Base-by-base conservation (phyloP, 2,888 invertebrate genomes). In the Danaus chrysippus region DNA sequence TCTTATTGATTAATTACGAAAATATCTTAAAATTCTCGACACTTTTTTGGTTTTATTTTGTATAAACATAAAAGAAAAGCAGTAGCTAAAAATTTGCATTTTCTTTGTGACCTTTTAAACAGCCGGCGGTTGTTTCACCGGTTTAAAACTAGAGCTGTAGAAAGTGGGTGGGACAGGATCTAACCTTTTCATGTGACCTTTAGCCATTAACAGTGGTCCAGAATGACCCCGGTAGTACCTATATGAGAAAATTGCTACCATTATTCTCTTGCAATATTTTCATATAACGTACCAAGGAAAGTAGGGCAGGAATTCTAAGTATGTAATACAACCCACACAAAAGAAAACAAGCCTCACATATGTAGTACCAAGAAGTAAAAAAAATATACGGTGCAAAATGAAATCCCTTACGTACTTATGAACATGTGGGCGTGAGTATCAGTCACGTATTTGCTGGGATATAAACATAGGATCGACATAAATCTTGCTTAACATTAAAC, bases 381-480 rank as follows among this genome's bases (percentile, higher is more conserved):
- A 23, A 54, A 54, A 11, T 23, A 54, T 54, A 41, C 12, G 46
- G 49, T 55, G 56, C 34, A 34, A 9, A 34, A 17, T 57, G 43
- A 17, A 49, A 42, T 57, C 57, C 55, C 42, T 62, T 57, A 59
- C 59, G 59, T 54, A 63, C 63, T 63, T 61, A 59, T 63, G 61
- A 43, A 54, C 56, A 44, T 63, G 83, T 86, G 79, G 85, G 86
- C 87, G 89, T 89, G 87, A 86, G 79, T 79, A 85, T 86, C 83
- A 86, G 87, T 88, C 88, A 89, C 87, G 89, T 87, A 85, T 85
- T 82, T 80, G 78, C 77, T 83, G 79, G 89, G 84, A 85, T 87
- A 88, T 85, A 81, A 83, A 80, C 83, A 49, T 74, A 74, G 79
- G 82, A 80, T 82, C 72, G 74, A 79, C 82, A 86, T 87, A 87